Evolutionary conservation across 2,888 invertebrate species (phyloP).

Genomic region (Rhingia campestris): DNA sequence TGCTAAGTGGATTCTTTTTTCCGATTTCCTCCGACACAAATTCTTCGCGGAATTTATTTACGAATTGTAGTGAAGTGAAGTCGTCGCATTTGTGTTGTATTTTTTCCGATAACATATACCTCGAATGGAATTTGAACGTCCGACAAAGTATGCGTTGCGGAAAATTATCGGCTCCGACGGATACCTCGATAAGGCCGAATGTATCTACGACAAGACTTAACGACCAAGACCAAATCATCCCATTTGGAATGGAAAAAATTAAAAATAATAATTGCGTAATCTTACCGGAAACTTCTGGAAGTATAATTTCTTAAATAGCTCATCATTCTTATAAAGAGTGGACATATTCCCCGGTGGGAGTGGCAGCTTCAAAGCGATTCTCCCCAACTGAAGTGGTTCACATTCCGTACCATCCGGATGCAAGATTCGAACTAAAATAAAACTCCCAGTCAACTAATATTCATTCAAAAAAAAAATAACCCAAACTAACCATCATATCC

Average conservation of each 20-base stretch:
- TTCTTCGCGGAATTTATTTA: too few species aligned
- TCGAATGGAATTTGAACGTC: too few species aligned
- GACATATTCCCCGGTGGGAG: slow-evolving; percentile 94
- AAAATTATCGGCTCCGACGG: too few species aligned
- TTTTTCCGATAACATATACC: too few species aligned
- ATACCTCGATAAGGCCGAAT: too few species aligned
- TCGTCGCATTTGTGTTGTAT: too few species aligned
- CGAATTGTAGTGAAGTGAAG: too few species aligned
- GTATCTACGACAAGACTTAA: too few species aligned
- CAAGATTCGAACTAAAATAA: slow-evolving; percentile 86
- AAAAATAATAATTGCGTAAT: neutral
- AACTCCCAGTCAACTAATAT: neutral
- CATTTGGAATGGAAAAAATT: neutral
- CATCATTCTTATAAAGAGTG: slow-evolving; percentile 91
- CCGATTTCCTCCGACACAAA: too few species aligned
- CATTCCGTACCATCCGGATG: slow-evolving; percentile 88
- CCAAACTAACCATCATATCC: slow-evolving; percentile 90
- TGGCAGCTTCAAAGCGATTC: slow-evolving; percentile 92
- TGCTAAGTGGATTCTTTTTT: too few species aligned
- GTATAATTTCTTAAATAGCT: slow-evolving; percentile 91
- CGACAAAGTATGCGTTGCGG: too few species aligned
- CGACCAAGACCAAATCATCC: too few species aligned
- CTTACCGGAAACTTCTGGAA: slow-evolving; percentile 92
- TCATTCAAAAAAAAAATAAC: neutral
- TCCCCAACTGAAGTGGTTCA: slow-evolving; percentile 89